A percentile compares a stretch with the other conserved stretches of the same genome.
These are phyloP conservation scores for Drosophila rhopaloa DNA, from an alignment of 1,140 invertebrate species.

Conservation along the genomic window DNA sequence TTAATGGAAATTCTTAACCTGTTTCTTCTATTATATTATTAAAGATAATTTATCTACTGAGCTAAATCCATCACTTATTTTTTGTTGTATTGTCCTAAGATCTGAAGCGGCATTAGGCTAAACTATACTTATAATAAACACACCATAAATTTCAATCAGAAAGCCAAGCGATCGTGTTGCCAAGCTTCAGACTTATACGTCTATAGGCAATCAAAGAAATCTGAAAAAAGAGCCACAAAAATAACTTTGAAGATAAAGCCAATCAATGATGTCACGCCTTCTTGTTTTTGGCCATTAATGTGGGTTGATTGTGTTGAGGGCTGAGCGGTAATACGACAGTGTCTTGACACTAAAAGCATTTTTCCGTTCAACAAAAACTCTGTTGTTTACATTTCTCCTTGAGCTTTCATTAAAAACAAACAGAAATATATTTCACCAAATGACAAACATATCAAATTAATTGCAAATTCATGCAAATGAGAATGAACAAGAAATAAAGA, in stretches of 20 bases:
- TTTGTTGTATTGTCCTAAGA: constrained; percentile 5
- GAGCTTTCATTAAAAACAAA: constrained; percentile 59
- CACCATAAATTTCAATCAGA: constrained; percentile 74
- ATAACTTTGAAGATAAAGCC: constrained; percentile 20
- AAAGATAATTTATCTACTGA: constrained; percentile 3
- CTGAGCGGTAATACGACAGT: constrained; percentile 33
- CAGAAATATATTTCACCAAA: constrained; percentile 59
- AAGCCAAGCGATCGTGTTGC: constrained; percentile 49
- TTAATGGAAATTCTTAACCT: neutral
- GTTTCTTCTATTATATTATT: neutral
- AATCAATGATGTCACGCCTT: constrained; percentile 74
- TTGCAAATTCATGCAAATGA: constrained; percentile 75
- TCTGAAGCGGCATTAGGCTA: constrained; percentile 51
- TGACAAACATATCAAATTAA: constrained; percentile 70
- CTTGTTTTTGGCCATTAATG: constrained; percentile 60
- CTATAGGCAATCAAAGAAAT: constrained; percentile 9
- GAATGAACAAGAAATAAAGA: constrained; percentile 37
- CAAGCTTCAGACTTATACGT: constrained; percentile 24
- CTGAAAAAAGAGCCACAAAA: constrained; percentile 26
- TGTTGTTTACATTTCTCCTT: constrained; percentile 72
- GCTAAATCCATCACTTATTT: constrained; percentile 17
- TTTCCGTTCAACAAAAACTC: constrained; percentile 51
- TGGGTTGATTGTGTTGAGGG: constrained; percentile 39
- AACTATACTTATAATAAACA: constrained; percentile 64
- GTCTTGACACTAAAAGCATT: constrained; percentile 67